Conservation (phyloP, 2,797 vertebrate genomes). For the Knipowitschia caucasica region DNA sequence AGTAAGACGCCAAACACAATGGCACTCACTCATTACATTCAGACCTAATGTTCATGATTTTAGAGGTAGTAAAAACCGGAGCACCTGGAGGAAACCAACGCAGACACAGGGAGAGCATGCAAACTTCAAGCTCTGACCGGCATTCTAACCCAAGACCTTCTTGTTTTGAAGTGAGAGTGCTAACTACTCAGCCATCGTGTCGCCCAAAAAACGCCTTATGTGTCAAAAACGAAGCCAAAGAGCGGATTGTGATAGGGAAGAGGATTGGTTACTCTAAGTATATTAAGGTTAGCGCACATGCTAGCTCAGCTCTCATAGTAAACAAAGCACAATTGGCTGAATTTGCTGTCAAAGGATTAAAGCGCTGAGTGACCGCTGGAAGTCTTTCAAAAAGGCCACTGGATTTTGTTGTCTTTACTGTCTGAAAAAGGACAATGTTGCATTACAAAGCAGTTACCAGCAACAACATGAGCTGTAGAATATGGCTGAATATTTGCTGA, state of each 20-base stretch:
- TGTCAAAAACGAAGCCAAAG: background rate
- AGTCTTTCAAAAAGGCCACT: constrained; percentile 10
- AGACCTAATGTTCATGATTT: no score
- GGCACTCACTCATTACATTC: no score
- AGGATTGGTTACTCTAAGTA: background rate
- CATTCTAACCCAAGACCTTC: no score
- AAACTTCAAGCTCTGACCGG: no score
- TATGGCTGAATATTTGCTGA: background rate
- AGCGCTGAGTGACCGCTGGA: constrained; percentile 1
- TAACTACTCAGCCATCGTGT: no score
- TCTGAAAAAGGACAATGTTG: background rate
- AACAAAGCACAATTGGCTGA: constrained; percentile 6
- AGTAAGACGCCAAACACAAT: no score
- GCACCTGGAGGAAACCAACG: no score
- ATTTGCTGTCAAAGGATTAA: constrained; percentile 5
- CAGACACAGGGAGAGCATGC: no score
- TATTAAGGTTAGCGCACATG: constrained; percentile 5
- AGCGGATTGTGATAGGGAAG: background rate
- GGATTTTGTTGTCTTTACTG: background rate
- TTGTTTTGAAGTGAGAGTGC: no score
- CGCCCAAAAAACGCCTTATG: no score
- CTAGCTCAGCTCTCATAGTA: constrained; percentile 1
- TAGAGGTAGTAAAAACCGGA: no score
- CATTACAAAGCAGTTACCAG: constrained; percentile 3
- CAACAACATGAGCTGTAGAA: background rate